Percentiles rank a stretch among this genome's conserved stretches.
phyloP scores from a whole-genome alignment of 2,797 vertebrate species.

The Gadopsis marmoratus region DNA sequence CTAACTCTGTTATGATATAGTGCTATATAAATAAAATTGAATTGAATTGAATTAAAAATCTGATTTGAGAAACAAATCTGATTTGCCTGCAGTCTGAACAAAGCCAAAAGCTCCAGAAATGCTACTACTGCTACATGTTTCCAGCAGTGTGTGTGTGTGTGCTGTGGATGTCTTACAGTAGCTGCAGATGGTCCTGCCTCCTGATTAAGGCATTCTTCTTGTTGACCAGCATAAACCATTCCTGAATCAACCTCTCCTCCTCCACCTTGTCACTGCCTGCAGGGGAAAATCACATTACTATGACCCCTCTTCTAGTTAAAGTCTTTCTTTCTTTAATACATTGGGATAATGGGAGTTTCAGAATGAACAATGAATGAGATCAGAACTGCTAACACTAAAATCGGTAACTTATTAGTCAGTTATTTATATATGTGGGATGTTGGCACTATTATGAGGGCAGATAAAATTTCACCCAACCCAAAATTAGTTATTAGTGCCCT shows the following conservation, averaged over 20 bases:
- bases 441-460: not conserved
- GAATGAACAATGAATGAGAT: not conserved
- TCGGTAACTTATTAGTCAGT: not conserved
- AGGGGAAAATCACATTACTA: constrained; percentile 4
- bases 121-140: not conserved
- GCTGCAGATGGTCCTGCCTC: constrained; percentile 92
- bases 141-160: not conserved
- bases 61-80: too few relatives aligned
- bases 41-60: too few relatives aligned
- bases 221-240: constrained; percentile 94
- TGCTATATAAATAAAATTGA: too few relatives aligned
- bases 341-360: not conserved
- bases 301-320: not conserved
- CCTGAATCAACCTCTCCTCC: constrained; percentile 92
- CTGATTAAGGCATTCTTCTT: constrained; percentile 94
- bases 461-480: not conserved
- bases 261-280: constrained; percentile 88
- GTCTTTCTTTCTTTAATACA: not conserved
- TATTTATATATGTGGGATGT: not conserved
- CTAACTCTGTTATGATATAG: too few relatives aligned
- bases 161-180: constrained; percentile 86
- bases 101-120: too few relatives aligned
- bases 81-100: too few relatives aligned
- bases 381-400: not conserved
- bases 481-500: not conserved